phyloP scores from a whole-genome alignment of 2,113 vertebrate genomes.

The Leucopsar rothschildi region DNA sequence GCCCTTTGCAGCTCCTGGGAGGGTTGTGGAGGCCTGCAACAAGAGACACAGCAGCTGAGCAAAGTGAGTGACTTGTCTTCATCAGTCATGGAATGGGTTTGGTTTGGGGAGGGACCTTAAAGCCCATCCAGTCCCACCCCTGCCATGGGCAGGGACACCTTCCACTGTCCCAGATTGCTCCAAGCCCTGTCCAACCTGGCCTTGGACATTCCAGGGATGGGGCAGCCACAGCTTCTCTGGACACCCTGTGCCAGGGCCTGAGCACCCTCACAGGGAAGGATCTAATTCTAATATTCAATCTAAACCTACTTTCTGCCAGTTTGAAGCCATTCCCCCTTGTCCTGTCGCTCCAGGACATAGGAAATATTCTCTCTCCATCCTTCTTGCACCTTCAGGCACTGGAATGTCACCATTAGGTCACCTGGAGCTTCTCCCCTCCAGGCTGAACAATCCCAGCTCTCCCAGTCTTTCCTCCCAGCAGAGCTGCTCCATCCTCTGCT shows the following conservation, averaged over 20 bases:
- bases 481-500: not conserved
- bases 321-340: not conserved
- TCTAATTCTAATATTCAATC: not conserved
- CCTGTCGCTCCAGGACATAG: too few species aligned
- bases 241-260: not conserved
- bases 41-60: not conserved
- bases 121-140: accelerated
- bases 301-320: not conserved
- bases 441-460: not conserved
- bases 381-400: too few species aligned
- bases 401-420: too few species aligned
- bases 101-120: not conserved
- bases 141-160: not conserved
- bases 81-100: not conserved
- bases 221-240: not conserved
- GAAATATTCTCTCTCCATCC: too few species aligned
- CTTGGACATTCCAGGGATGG: not conserved
- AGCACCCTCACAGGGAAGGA: accelerated
- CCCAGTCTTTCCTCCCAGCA: not conserved
- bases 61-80: not conserved
- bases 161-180: accelerated
- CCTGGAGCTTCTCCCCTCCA: not conserved
- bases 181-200: not conserved
- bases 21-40: not conserved
- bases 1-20: not conserved